Evolutionary conservation across 2,888 invertebrate species (phyloP).

Genomic region (Endotricha flammealis): DNA sequence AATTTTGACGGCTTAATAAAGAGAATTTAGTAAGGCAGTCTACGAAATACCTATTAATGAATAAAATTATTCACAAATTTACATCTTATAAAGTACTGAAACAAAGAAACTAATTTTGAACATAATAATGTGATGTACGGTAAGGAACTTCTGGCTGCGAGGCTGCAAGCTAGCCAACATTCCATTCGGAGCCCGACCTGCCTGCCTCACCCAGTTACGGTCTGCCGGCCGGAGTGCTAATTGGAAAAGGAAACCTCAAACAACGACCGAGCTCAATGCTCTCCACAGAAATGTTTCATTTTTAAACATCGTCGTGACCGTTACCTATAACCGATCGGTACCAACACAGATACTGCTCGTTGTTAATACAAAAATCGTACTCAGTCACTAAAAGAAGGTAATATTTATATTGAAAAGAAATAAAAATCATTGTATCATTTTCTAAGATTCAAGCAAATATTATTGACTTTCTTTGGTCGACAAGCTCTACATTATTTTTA

Average conservation of each 20-base stretch:
- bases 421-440: too few species aligned
- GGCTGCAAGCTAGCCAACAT: conserved; percentile 56
- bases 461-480: too few species aligned
- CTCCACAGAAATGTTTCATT: conserved; percentile 77
- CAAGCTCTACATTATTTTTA: too few species aligned
- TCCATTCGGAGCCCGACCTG: conserved; percentile 38
- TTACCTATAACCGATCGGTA: conserved; percentile 55
- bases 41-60: too few species aligned
- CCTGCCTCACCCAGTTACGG: conserved; percentile 76
- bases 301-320: conserved; percentile 69
- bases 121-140: background rate
- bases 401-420: too few species aligned
- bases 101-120: too few species aligned
- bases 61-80: background rate
- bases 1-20: too few species aligned
- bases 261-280: conserved; percentile 76
- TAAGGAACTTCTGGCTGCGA: background rate
- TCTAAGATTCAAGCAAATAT: too few species aligned
- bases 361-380: background rate
- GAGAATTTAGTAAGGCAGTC: too few species aligned
- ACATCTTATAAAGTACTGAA: too few species aligned
- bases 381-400: too few species aligned
- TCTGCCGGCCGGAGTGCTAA: conserved; percentile 73
- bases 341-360: conserved; percentile 19
- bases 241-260: conserved; percentile 78